These are phyloP conservation scores for Gonocerus acuteangulatus DNA, from an alignment of 2,888 invertebrate genomes.

Conservation along the genomic window DNA sequence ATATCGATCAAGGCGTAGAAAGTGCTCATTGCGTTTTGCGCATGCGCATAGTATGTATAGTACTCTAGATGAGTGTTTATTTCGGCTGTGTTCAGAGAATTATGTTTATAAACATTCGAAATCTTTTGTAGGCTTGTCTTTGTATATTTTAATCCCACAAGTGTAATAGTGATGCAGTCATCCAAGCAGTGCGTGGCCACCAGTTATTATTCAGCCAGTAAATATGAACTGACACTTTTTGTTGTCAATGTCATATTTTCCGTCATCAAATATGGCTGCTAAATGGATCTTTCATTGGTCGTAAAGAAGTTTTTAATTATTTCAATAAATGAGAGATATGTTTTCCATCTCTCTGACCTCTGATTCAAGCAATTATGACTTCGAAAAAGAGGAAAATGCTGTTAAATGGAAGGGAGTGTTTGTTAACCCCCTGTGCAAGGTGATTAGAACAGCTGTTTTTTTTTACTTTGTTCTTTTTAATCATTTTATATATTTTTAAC, in stretches of 20 bases:
- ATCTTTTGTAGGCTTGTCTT: background rate
- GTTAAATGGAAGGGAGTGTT: constrained; percentile 89
- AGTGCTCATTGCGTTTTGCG: background rate
- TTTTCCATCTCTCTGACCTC: constrained; percentile 33
- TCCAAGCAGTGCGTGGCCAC: background rate
- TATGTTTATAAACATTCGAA: constrained; percentile 23
- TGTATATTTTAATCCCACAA: background rate
- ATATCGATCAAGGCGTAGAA: constrained; percentile 18
- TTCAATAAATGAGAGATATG: constrained; percentile 34
- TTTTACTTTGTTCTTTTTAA: background rate
- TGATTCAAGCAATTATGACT: constrained; percentile 56
- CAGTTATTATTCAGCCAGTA: background rate
- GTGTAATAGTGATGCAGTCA: constrained; percentile 2
- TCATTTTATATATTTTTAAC: background rate
- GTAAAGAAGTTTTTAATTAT: constrained; percentile 24
- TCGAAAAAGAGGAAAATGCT: constrained; percentile 78
- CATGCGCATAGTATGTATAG: constrained; percentile 16
- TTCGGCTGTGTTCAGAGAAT: constrained; percentile 17
- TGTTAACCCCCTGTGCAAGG: constrained; percentile 78
- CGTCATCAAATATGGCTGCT: constrained; percentile 35
- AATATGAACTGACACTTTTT: background rate
- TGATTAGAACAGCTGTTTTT: constrained; percentile 44
- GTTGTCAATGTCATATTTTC: constrained; percentile 27
- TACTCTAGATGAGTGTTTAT: constrained; percentile 22
- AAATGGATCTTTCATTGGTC: constrained; percentile 28